Evolutionary conservation across 1,140 invertebrate species (phyloP).

Genomic region (Probaryconus sp.): DNA sequence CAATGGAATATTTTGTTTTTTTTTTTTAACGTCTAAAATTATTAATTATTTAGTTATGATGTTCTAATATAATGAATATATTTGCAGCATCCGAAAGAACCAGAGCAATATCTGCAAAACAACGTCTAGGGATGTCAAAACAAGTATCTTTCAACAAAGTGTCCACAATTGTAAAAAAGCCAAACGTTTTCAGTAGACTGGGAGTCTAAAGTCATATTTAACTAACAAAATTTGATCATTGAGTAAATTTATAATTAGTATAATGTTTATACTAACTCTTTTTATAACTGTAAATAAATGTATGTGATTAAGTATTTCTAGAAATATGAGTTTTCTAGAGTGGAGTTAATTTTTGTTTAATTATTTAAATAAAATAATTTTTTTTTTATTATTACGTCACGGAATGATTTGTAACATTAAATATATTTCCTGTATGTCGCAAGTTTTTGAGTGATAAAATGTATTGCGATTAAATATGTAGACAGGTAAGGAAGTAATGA

Average conservation of each 20-base stretch:
- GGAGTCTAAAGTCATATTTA: too few species aligned
- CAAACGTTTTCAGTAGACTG: conserved; percentile 75
- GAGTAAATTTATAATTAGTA: too few species aligned
- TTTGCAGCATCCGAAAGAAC: conserved; percentile 72
- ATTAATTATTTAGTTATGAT: too few species aligned
- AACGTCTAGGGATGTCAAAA: conserved; percentile 71
- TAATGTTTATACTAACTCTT: conserved; percentile 46
- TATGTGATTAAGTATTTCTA: conserved; percentile 25
- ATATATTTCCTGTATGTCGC: too few species aligned
- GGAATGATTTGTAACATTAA: too few species aligned
- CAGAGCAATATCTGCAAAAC: conserved; percentile 71
- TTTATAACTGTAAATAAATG: conserved; percentile 45
- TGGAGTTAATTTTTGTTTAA: conserved; percentile 5
- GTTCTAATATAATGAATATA: too few species aligned
- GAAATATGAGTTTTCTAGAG: conserved; percentile 11
- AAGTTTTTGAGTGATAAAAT: too few species aligned
- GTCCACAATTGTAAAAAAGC: conserved; percentile 69
- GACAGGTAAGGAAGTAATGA: too few species aligned
- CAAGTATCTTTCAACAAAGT: conserved; percentile 76
- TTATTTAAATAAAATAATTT: conserved; percentile 1
- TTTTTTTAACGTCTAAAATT: neutral
- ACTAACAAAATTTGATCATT: too few species aligned
- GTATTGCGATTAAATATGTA: too few species aligned
- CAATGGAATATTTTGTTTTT: conserved; percentile 16
- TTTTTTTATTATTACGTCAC: too few species aligned